These are phyloP conservation scores for Hipposideros armiger DNA, from an alignment of 2,113 vertebrate species.

Conservation along the genomic window DNA sequence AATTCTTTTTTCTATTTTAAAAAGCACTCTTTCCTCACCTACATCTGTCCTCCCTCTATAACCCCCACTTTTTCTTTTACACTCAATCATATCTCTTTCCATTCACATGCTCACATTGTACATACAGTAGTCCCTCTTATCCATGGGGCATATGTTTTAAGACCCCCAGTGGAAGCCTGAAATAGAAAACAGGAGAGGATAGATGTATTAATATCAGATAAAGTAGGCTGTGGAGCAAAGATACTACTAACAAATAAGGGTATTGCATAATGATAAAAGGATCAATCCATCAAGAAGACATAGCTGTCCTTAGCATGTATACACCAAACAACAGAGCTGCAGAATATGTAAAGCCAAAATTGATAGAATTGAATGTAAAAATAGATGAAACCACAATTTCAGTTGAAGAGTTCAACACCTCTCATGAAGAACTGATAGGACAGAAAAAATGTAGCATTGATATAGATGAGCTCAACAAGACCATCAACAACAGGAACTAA, in stretches of 20 bases:
- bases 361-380: background rate
- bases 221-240: background rate
- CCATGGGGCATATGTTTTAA: background rate
- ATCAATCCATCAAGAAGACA: background rate
- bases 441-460: background rate
- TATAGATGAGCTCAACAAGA: background rate
- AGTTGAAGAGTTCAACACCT: background rate
- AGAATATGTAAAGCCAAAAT: background rate
- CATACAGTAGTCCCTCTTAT: background rate
- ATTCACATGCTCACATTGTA: background rate
- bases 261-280: background rate
- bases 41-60: background rate
- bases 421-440: background rate
- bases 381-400: background rate
- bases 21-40: background rate
- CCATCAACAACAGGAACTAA: background rate
- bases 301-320: background rate
- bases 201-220: background rate
- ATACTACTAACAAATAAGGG: background rate
- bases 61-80: background rate
- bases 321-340: background rate
- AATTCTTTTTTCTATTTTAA: conserved; percentile 31
- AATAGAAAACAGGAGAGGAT: background rate
- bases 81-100: background rate
- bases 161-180: background rate